phyloP scores from a whole-genome alignment of 2,888 invertebrate species.

The Coecobrya sp. region DNA sequence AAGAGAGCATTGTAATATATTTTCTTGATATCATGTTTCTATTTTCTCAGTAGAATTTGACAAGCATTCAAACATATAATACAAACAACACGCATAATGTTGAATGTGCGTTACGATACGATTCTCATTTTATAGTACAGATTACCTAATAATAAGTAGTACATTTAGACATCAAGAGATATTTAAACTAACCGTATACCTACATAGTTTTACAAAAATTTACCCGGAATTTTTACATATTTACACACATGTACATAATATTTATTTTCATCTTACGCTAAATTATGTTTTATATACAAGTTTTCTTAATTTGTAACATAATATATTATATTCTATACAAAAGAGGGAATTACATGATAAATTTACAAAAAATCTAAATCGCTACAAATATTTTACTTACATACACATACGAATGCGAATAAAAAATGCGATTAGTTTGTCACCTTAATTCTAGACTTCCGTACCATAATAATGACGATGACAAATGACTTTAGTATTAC shows the following conservation, averaged over 20 bases:
- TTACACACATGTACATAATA: not conserved
- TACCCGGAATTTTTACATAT: not conserved
- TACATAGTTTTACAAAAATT: not conserved
- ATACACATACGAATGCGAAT: constrained; percentile 56
- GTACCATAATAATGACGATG: not conserved
- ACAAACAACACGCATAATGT: not conserved
- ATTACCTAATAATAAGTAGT: not conserved
- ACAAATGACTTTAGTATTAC: constrained; percentile 23
- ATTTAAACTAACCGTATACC: not conserved
- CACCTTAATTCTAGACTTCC: constrained; percentile 23
- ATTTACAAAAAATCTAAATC: constrained; percentile 57
- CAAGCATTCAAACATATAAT: not conserved
- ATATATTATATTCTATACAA: constrained; percentile 4
- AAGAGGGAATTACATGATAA: constrained; percentile 72
- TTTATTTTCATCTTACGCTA: not conserved
- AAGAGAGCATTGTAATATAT: constrained; percentile 34
- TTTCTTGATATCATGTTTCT: not conserved
- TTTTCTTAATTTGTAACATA: not conserved
- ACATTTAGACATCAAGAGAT: not conserved
- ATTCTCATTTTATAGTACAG: not conserved
- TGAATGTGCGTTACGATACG: not conserved
- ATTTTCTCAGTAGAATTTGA: not conserved
- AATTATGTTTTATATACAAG: not conserved
- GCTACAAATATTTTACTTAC: constrained; percentile 27
- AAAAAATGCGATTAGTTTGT: constrained; percentile 62